Base-by-base conservation (phyloP, 2,113 vertebrate species). In the Crotalus horridus region DNA sequence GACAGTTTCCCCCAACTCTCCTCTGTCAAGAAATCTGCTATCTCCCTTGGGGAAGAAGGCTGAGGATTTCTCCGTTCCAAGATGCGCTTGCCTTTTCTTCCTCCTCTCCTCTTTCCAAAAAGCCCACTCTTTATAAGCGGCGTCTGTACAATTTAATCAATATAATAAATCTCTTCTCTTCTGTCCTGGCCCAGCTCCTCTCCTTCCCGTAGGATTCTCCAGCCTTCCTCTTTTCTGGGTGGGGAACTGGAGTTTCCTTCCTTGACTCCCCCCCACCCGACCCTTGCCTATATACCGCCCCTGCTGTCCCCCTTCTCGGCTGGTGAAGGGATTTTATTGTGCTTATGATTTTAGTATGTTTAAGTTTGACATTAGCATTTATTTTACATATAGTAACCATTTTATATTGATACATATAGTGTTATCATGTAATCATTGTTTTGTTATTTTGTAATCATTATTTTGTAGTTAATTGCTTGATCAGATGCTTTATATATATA, bases 221-320 rank as follows among this genome's bases (percentile, higher is more conserved):
- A 21, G 33, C 3, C n/a, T 39, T 26, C 12, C 55, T 55, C 20
- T 26, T 54, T 74, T 53, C 64, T 89, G 88, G 69, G 69, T 90
- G 92, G 88, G 20, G 85, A 93, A 89, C 92, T 8, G 55, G 58
- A 39, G 85, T 85, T 61, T 69, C 69, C 91, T 48, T 90, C 89
- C n/a, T 15, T 6, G 29, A 17, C 74, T 87, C 88, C 88, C 64
- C 39, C 33, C 74, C 88, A 43, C 74, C 74, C 74, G 8, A 74
- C 33, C 86, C 23, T 43, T 24, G 86, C 69, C 87, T 93, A 91
- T 93, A 91, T 91, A 46, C 87, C 56, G 21, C 88, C 54, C 53
- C 43, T 9, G 90, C n/a, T 87, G 29, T 74, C 93, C 90, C 90
- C 64, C 69, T 53, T 69, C 90, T 81, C 15, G 24, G 9, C 55